Evolutionary conservation across 2,888 invertebrate genomes (phyloP).

Genomic region (Tolmerus cingulatus): DNA sequence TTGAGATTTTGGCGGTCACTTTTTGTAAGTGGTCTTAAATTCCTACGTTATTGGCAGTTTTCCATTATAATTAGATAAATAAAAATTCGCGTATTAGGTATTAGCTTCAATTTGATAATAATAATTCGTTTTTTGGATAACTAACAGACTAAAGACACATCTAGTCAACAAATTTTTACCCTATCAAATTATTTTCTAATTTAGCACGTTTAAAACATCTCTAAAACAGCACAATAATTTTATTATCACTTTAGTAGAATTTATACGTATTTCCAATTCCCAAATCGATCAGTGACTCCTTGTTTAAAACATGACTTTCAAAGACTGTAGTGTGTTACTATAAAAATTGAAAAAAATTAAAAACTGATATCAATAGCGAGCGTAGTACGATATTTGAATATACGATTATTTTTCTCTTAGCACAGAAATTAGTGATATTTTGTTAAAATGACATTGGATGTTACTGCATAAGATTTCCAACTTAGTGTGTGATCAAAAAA

Average conservation of each 20-base stretch:
- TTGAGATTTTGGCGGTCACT: too few species aligned
- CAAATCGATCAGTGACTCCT: background rate
- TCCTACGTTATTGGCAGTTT: too few species aligned
- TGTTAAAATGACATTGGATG: background rate
- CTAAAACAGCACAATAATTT: background rate
- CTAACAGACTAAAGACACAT: too few species aligned
- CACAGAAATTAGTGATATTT: background rate
- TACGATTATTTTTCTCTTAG: background rate
- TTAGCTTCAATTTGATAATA: too few species aligned
- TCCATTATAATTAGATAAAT: too few species aligned
- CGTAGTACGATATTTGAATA: background rate
- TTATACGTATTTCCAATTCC: background rate
- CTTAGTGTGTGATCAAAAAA: background rate
- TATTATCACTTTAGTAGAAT: background rate
- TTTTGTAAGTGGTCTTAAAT: too few species aligned
- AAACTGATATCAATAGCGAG: background rate
- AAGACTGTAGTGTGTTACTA: background rate
- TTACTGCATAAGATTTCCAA: background rate
- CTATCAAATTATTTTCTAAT: too few species aligned
- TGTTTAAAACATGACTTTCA: background rate
- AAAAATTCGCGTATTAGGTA: too few species aligned
- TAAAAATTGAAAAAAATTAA: background rate
- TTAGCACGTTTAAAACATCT: too few species aligned
- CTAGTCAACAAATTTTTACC: too few species aligned
- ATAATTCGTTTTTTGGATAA: too few species aligned